phyloP scores from a whole-genome alignment of 1,140 invertebrate genomes.

The Drosophila sechellia region DNA sequence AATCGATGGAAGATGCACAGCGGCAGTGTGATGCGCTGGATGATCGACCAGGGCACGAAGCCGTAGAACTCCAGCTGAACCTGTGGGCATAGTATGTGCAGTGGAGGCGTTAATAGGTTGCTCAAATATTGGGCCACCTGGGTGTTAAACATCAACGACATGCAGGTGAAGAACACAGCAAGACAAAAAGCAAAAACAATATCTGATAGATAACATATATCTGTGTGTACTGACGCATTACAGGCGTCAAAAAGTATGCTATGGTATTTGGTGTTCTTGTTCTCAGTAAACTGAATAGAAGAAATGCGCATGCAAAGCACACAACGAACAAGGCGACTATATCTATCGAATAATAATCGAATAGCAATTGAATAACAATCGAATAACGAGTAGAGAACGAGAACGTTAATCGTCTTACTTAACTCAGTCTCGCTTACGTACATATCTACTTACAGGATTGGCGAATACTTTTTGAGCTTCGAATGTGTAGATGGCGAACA shows the following conservation, averaged over 20 bases:
- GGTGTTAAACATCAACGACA: slow-evolving; percentile 19
- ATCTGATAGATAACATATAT: too few relatives aligned
- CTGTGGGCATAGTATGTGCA: slow-evolving; percentile 67
- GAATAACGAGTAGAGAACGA: slow-evolving; percentile 67
- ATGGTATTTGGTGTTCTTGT: background rate
- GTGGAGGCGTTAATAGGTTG: background rate
- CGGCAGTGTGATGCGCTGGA: slow-evolving; percentile 96
- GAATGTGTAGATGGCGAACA: slow-evolving; percentile 98
- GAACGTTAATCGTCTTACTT: slow-evolving; percentile 81
- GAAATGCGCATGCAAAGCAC: slow-evolving; percentile 14
- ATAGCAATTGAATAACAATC: slow-evolving; percentile 23
- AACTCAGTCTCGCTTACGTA: slow-evolving; percentile 84
- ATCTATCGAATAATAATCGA: background rate
- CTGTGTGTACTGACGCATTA: too few relatives aligned
- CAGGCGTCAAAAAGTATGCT: background rate
- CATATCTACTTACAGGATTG: slow-evolving; percentile 90
- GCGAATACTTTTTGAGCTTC: slow-evolving; percentile 96
- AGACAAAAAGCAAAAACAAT: background rate
- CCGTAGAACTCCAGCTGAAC: slow-evolving; percentile 96
- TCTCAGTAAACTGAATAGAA: background rate
- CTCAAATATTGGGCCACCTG: too few relatives aligned
- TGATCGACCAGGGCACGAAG: slow-evolving; percentile 96
- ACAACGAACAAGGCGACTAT: background rate
- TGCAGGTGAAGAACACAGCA: slow-evolving; percentile 10
- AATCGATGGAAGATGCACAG: slow-evolving; percentile 98